A percentile compares a stretch with the other conserved stretches of the same genome.
Evolutionary conservation across 1,140 invertebrate species (phyloP).

Genomic region (Heliconius nattereri): DNA sequence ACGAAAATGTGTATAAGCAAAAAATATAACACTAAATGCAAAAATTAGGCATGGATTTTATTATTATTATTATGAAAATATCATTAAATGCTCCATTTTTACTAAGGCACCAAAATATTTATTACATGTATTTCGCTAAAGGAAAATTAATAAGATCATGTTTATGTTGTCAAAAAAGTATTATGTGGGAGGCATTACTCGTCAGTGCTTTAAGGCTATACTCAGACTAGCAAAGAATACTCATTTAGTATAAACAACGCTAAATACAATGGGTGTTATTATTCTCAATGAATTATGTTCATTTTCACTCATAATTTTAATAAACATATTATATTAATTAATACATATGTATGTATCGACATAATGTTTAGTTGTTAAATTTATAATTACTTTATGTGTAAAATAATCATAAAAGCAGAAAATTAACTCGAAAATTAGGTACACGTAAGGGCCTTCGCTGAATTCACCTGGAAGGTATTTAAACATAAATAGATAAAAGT

Average conservation of each 20-base stretch:
- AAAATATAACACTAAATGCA: too few species aligned
- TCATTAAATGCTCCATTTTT: neutral
- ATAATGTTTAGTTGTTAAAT: too few species aligned
- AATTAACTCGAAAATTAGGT: too few species aligned
- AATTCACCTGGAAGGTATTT: too few species aligned
- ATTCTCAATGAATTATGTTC: neutral
- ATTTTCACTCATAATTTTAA: too few species aligned
- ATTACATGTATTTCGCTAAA: conserved; percentile 9
- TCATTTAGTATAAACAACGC: neutral
- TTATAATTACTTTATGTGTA: too few species aligned
- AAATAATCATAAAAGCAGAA: too few species aligned
- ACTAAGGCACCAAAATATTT: neutral
- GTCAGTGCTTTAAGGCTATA: conserved; percentile 15
- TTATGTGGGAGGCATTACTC: conserved; percentile 24
- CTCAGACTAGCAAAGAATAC: neutral
- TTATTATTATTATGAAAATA: neutral
- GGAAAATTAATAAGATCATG: conserved; percentile 26
- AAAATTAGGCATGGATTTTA: neutral
- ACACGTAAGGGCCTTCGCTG: too few species aligned
- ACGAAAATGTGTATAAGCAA: too few species aligned
- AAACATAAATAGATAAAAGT: too few species aligned
- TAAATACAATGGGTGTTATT: neutral
- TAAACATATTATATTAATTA: neutral
- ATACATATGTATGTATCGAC: too few species aligned
- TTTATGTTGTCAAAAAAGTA: conserved; percentile 29